Evolutionary conservation across 1,140 invertebrate species (phyloP), one percentile per base, ranked within the genome.

Genomic region (Calephelis nemesis): DNA sequence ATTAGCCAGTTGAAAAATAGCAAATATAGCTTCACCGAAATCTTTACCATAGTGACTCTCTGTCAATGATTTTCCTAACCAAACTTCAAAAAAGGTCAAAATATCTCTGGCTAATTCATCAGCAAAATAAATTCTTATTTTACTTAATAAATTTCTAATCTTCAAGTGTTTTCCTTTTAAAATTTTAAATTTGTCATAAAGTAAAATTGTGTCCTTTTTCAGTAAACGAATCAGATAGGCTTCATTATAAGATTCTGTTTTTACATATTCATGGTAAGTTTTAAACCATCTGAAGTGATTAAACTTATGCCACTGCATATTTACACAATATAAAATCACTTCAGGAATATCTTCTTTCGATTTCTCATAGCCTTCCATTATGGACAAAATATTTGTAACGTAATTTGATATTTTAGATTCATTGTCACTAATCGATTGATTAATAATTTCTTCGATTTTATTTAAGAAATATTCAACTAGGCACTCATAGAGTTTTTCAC

Each of bases 71-170:
- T 68, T n/a, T 54, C n/a, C 49, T 48, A 76, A 54, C 47, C 69
- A 65, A n/a, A 66, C 45, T 42, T 79, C 67, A 47, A 75, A 81
- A 60, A 82, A 77, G n/a, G 71, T 70, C 7, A 80, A 64, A 69
- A 68, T 80, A 60, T 78, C 67, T 62, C 71, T 70, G 2, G 75
- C 76, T 11, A 87, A 63, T 70, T 89, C 85, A 40, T 83, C 67
- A 10, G 71, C 69, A 71, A 83, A 89, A 64, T 87, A 89, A 60
- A 83, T 72, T 78, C 69, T 79, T n/a, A 89, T 63, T 73, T 83
- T 85, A 65, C 65, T 75, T 49, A 86, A 66, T 7, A 84, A 54
- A 7, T 7, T 60, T 58, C 15, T 9, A 8, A 11, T 63, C n/a
- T 63, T 62, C 62, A 77, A 62, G 13, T 58, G 49, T 19, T 62